Base-by-base conservation (phyloP, 1,140 invertebrate genomes). In the Ceratina japonica region DNA sequence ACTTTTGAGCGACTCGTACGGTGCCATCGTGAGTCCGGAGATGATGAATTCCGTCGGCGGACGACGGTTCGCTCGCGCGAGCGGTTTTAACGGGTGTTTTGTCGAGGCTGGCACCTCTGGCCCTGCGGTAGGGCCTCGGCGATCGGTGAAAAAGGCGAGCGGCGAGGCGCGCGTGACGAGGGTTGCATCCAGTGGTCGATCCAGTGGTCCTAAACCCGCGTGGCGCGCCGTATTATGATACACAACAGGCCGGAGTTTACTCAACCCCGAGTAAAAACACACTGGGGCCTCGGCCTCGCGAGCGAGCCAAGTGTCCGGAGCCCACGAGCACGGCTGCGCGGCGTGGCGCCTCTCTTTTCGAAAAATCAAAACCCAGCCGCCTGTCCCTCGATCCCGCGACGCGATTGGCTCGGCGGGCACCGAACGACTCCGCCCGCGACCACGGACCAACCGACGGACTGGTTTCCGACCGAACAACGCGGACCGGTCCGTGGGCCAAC, bases 261-360 rank as follows among this genome's bases (percentile, higher is more conserved):
- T 91, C 91, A 92, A 90, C 87, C 90, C 89, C 88, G 91, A 91
- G 91, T 92, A 91, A 92, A 92, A 92, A 92, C 91, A 92, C 88
- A 92, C 91, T 92, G 91, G 87, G 90, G 86, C 88, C 87, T 88
- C 86, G 88, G 85, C 87, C 84, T 86, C 81, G 88, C 83, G 75
- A 73, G 74, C 75, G 62, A 78, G n/a, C 80, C 62, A 71, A 82
- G 84, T 82, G 68, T 77, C 78, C 79, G 49, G 63, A 12, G 75
- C 24, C 51, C 66, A 24, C 68, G 69, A 82, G 80, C 69, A 82
- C 86, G 82, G 69, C 75, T 83, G 81, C 81, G 83, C 79, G 79
- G 44, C 70, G 65, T 66, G 58, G 74, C 52, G 76, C 74, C 58
- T 79, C 52, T 22, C 74, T 76, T 44, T 44, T 70, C 78, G 77